phyloP scores from a whole-genome alignment of 92 coral and sea anemone genomes.

The Ricordea florida region DNA sequence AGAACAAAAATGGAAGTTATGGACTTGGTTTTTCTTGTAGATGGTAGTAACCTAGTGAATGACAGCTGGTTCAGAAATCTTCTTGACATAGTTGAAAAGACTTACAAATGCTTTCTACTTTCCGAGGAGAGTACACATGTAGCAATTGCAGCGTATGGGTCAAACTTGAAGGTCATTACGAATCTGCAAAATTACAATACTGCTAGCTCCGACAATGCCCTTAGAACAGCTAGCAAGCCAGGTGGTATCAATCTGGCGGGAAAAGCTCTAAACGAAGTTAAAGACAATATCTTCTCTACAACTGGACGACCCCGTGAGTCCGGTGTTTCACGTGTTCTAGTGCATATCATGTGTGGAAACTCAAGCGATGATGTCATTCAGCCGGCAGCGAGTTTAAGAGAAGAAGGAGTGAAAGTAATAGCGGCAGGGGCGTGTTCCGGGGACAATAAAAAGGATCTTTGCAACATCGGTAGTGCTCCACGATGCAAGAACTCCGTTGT shows the following conservation, averaged over 20 bases:
- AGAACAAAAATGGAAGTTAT: constrained; percentile 31
- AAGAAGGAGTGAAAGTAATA: constrained; percentile 52
- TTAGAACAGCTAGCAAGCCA: constrained; percentile 53
- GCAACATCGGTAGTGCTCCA: constrained; percentile 80
- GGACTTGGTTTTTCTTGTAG: constrained; percentile 81
- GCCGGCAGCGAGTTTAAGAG: constrained; percentile 55
- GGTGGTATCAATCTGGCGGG: constrained; percentile 68
- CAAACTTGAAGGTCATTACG: constrained; percentile 47
- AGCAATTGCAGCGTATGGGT: constrained; percentile 70
- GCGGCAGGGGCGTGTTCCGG: constrained; percentile 70
- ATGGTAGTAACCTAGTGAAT: constrained; percentile 66
- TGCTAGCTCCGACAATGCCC: constrained; percentile 39
- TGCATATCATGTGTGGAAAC: constrained; percentile 74
- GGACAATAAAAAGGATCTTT: constrained; percentile 68
- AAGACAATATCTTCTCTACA: constrained; percentile 56
- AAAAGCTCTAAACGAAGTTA: constrained; percentile 63
- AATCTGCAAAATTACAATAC: constrained; percentile 59
- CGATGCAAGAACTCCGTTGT: constrained; percentile 75
- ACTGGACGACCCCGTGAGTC: constrained; percentile 31
- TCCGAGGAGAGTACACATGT: constrained; percentile 67
- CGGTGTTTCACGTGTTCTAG: constrained; percentile 50
- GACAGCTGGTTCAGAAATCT: constrained; percentile 60
- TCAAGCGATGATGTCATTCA: constrained; percentile 71
- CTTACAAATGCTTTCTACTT: constrained; percentile 73
- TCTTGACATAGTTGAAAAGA: constrained; percentile 67